phyloP scores from a whole-genome alignment of 2,888 invertebrate genomes.

The Aradus depressus region DNA sequence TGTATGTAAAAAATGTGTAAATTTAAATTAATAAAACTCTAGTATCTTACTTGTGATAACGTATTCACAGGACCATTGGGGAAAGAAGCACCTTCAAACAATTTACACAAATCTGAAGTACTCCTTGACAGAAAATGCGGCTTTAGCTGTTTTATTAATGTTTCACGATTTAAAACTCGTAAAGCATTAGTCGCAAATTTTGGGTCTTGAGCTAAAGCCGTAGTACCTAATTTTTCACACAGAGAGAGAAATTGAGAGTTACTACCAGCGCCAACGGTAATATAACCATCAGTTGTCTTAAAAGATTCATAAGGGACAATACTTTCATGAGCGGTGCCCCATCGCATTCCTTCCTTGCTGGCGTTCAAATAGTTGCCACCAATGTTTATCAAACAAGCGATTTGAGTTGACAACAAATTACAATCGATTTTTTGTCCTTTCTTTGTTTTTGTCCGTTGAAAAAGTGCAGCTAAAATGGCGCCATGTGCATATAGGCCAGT shows the following conservation, averaged over 20 bases:
- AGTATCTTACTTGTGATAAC: conserved; percentile 49
- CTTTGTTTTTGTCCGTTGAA: conserved; percentile 64
- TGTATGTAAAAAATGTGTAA: neutral
- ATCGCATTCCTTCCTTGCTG: conserved; percentile 48
- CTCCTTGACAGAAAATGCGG: conserved; percentile 50
- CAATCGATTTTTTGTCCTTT: conserved; percentile 87
- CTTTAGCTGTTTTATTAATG: conserved; percentile 52
- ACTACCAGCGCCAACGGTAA: conserved; percentile 81
- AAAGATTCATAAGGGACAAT: conserved; percentile 93
- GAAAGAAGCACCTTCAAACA: conserved; percentile 63
- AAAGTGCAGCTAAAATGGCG: conserved; percentile 81
- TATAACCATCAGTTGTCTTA: conserved; percentile 64
- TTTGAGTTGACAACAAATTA: conserved; percentile 84
- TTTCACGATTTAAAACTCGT: conserved; percentile 64
- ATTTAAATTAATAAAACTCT: neutral
- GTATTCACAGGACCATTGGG: conserved; percentile 86
- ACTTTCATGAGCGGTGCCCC: conserved; percentile 90
- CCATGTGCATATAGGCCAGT: conserved; percentile 92
- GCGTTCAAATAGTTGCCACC: conserved; percentile 84
- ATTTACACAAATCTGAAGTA: conserved; percentile 59
- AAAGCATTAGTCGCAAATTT: conserved; percentile 59
- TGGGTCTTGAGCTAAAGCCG: conserved; percentile 48
- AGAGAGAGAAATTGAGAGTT: conserved; percentile 67
- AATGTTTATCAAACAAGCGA: conserved; percentile 77
- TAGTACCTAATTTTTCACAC: conserved; percentile 50